These are phyloP conservation scores for Rhinopomastus cyanomelas DNA, from an alignment of 2,113 vertebrate genomes.

Conservation along the genomic window DNA sequence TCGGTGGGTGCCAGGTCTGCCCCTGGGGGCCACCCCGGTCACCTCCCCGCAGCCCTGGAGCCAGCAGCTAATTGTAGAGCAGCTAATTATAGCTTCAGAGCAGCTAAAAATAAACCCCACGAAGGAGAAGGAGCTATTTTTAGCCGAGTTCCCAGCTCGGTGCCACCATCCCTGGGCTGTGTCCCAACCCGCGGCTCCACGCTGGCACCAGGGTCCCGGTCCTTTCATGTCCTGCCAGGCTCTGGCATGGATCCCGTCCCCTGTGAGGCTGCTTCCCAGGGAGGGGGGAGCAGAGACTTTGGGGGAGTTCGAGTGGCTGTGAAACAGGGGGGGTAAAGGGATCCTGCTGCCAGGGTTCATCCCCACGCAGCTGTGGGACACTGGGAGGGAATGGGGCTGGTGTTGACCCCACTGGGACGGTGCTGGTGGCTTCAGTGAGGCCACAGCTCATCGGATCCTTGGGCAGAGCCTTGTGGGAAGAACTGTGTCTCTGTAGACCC, in stretches of 20 bases:
- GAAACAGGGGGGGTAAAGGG: too few relatives aligned
- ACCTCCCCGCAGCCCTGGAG: not conserved
- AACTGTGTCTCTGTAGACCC: not conserved
- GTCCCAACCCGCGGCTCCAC: too few relatives aligned
- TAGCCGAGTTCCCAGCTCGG: not conserved
- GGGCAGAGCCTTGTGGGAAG: rapidly evolving
- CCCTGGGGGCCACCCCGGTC: not conserved
- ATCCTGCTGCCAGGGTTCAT: too few relatives aligned
- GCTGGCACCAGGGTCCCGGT: too few relatives aligned
- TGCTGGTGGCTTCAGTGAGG: not conserved
- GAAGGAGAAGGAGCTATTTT: not conserved
- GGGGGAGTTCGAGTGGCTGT: too few relatives aligned
- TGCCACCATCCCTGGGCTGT: not conserved
- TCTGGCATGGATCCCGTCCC: too few relatives aligned
- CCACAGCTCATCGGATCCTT: not conserved
- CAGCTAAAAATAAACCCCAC: not conserved
- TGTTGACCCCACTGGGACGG: not conserved
- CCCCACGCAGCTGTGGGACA: too few relatives aligned
- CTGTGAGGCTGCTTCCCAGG: too few relatives aligned
- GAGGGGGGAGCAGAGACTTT: too few relatives aligned
- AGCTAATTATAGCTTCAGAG: not conserved
- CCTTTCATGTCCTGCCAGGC: too few relatives aligned
- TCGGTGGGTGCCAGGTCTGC: rapidly evolving
- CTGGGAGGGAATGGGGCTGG: too few relatives aligned
- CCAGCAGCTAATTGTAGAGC: too few relatives aligned